Evolutionary conservation across 2,888 invertebrate species (phyloP), one percentile per base, ranked within the genome.

Genomic region (Ichneumon xanthorius): DNA sequence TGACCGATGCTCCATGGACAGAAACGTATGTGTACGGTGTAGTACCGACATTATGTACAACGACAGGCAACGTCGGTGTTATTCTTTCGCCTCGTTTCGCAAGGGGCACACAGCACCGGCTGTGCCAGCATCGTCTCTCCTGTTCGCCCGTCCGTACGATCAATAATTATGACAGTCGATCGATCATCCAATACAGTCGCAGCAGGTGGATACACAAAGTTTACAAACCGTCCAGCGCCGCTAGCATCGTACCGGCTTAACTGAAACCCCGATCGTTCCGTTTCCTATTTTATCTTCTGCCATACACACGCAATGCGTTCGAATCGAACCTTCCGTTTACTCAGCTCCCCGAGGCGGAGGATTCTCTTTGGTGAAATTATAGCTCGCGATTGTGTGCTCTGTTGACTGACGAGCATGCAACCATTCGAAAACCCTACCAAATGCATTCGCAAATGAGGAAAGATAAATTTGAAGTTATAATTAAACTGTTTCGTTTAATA

Each of bases 141-240:
- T 61, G 68, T 50, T 50, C 53, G 50, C 76, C 63, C 63, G 37
- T 78, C 67, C 6, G 33, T 50, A 65, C 63, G 78, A 87, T 87
- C 86, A 86, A 85, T 87, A 87, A 85, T 86, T 72, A 83, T 81
- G 86, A 85, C 84, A 83, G 82, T 80, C 80, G 82, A 87, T 83
- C 84, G 84, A 86, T 87, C 86, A 87, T 48, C 63, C 65, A 53
- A 22, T 63, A 40, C 75, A 26, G 50, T 33, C 50, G 79, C 73
- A 61, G 78, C 84, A 80, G 84, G 45, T 84, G 82, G 82, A 19
- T 77, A 75, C 65, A 75, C 79, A 72, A 82, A 61, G 67, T 84
- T 50, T 77, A 67, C 22, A 19, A 22, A 55, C 16, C 58, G 40
- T 33, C 22, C 22, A 4, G 19, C 48, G 26, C 37, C 16, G 16